A percentile compares a stretch with the other conserved stretches of the same genome.
phyloP scores from a whole-genome alignment of 2,888 invertebrate genomes.

The Steinernema carpocapsae region DNA sequence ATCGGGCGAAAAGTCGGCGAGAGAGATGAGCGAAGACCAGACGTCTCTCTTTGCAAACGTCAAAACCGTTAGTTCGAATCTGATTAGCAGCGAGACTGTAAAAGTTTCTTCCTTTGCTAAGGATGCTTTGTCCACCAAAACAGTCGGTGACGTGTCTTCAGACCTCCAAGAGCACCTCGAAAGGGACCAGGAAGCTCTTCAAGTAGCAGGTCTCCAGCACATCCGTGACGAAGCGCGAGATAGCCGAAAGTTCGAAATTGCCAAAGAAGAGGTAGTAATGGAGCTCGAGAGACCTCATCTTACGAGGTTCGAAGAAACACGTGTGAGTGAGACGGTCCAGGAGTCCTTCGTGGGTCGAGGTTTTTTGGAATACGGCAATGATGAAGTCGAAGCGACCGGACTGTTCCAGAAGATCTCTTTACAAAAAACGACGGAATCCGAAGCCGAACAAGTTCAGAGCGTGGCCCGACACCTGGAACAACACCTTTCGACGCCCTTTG shows the following conservation, averaged over 20 bases:
- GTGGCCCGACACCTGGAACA: not conserved
- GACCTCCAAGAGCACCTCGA: not conserved
- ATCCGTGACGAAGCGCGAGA: not conserved
- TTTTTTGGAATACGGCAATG: not conserved
- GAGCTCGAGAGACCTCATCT: not conserved
- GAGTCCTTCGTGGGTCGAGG: not conserved
- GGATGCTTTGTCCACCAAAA: not conserved
- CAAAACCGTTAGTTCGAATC: not conserved
- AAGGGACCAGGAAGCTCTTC: not conserved
- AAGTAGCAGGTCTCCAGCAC: no score
- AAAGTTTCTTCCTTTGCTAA: not conserved
- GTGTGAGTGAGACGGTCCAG: not conserved
- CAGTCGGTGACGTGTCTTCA: not conserved
- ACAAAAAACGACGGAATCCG: conserved; percentile 46
- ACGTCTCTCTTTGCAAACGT: not conserved
- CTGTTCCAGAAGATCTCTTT: conserved; percentile 5
- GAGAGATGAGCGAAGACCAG: not conserved
- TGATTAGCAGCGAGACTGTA: not conserved
- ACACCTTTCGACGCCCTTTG: not conserved
- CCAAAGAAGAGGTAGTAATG: not conserved
- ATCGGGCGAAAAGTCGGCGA: not conserved
- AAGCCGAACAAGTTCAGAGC: conserved; percentile 40
- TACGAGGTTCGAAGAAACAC: not conserved
- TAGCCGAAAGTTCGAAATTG: not conserved
- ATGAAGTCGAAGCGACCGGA: not conserved